Conservation (phyloP, 2,888 invertebrate genomes). For the Hymenopus coronatus region DNA sequence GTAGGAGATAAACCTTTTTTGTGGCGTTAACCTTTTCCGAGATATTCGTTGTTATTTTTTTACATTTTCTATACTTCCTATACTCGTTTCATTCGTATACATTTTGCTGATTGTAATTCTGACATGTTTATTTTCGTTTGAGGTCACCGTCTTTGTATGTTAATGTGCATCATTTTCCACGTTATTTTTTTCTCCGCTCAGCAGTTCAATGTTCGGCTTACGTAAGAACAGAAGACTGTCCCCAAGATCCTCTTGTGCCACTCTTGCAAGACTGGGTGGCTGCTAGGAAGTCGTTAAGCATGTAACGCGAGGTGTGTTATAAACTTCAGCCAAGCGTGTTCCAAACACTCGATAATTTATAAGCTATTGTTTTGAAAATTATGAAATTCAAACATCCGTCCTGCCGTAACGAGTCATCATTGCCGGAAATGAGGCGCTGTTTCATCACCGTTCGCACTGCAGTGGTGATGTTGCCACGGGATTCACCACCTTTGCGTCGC, state of each 20-base stretch:
- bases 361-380: constrained; percentile 2
- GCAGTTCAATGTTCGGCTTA: no score
- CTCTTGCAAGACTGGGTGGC: background rate
- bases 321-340: constrained; percentile 9
- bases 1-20: no score
- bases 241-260: background rate
- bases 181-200: no score
- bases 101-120: no score
- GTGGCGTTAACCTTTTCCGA: no score
- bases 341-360: constrained; percentile 11
- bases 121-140: no score
- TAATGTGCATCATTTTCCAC: no score
- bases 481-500: background rate
- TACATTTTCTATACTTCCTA: no score
- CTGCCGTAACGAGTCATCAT: background rate
- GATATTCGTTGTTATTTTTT: no score
- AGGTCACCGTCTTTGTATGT: no score
- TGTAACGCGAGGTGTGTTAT: constrained; percentile 3
- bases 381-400: constrained; percentile 2
- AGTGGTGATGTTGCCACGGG: background rate
- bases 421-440: background rate
- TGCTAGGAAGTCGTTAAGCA: background rate
- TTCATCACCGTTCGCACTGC: background rate
- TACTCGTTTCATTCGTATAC: no score
- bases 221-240: no score